A percentile compares a stretch with the other conserved stretches of the same genome.
These are phyloP conservation scores for Lanius collurio DNA, from an alignment of 2,113 vertebrate species.

Conservation along the genomic window DNA sequence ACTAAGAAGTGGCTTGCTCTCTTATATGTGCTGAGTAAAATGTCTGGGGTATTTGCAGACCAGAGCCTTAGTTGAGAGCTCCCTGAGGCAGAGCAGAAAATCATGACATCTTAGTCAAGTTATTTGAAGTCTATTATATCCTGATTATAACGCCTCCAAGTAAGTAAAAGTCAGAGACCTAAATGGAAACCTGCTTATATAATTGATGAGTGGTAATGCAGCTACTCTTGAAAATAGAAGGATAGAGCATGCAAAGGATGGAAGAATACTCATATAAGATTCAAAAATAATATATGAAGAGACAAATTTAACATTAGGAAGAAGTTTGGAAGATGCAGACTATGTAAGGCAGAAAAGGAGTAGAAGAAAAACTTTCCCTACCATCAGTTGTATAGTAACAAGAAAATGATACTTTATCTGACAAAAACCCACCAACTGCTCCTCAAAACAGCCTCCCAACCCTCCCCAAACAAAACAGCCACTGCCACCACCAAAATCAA, in stretches of 20 bases:
- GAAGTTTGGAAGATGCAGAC: background rate
- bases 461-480: background rate
- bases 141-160: background rate
- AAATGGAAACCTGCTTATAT: background rate
- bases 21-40: background rate
- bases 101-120: background rate
- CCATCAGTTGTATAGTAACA: background rate
- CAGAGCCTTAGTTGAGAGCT: background rate
- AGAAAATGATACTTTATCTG: background rate
- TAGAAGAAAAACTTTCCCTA: background rate
- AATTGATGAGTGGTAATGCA: background rate
- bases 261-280: background rate
- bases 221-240: background rate
- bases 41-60: background rate
- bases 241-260: background rate
- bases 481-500: background rate
- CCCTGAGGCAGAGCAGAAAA: background rate
- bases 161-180: background rate
- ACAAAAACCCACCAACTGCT: accelerated
- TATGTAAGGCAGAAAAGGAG: background rate
- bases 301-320: background rate
- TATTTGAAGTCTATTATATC: background rate
- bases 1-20: background rate
- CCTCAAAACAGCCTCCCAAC: background rate
- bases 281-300: background rate